Evolutionary conservation across 2,888 invertebrate genomes (phyloP).

Genomic region (Automeris io): DNA sequence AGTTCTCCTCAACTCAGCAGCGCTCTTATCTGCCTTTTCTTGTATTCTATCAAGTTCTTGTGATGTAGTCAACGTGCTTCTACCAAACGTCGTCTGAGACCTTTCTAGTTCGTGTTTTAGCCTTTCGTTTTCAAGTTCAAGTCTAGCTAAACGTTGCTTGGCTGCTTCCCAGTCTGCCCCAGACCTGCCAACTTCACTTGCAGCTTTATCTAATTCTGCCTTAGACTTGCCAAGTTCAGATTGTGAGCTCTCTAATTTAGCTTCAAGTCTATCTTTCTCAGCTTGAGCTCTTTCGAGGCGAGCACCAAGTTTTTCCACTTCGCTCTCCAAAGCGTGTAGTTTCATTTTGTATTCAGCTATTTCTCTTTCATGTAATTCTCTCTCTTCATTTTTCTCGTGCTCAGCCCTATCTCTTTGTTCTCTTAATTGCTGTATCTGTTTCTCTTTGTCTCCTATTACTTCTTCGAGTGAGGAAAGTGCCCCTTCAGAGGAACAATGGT

Average conservation of each 20-base stretch:
- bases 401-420: conserved; percentile 97
- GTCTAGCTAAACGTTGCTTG: conserved; percentile 87
- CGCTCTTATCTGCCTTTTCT: conserved; percentile 89
- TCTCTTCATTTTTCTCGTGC: conserved; percentile 96
- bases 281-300: conserved; percentile 92
- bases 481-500: conserved; percentile 95
- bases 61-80: conserved; percentile 87
- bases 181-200: conserved; percentile 91
- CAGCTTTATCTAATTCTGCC: conserved; percentile 94
- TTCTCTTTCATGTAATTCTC: conserved; percentile 94
- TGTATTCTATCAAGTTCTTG: conserved; percentile 89
- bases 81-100: conserved; percentile 89
- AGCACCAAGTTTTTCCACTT: conserved; percentile 92
- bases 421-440: conserved; percentile 94
- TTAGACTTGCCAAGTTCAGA: conserved; percentile 96
- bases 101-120: conserved; percentile 90
- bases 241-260: conserved; percentile 94
- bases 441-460: conserved; percentile 97
- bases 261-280: conserved; percentile 93
- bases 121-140: conserved; percentile 94
- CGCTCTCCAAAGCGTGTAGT: conserved; percentile 92
- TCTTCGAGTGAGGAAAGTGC: conserved; percentile 95
- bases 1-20: conserved; percentile 89
- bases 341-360: conserved; percentile 97
- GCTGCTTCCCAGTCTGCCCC: conserved; percentile 93